Evolutionary conservation across 2,797 vertebrate genomes (phyloP), one percentile per base, ranked within the genome.

Genomic region (Xiphophorus birchmanni): DNA sequence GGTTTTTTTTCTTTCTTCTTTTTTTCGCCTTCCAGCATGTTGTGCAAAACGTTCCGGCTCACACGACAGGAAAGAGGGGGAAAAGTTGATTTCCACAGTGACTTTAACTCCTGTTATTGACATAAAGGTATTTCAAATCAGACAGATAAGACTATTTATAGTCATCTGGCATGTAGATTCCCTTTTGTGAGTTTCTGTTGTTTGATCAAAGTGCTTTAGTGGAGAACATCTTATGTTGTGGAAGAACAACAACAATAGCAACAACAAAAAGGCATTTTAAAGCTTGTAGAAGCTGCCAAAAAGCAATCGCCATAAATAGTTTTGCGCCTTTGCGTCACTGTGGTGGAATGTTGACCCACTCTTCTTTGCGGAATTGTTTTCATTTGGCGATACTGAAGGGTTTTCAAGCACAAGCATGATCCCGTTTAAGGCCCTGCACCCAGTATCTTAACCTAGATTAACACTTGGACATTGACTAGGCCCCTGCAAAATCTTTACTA

Each of bases 31-130:
- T 74, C 37, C 58, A 75, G n/a, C 63, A 79, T 84, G 79, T 79
- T 82, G 56, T 76, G 75, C 72, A 79, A 80, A 80, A 81, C 77
- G 80, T 80, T 82, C n/a, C 32, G 73, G 35, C 32, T 77, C 35
- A 75, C 73, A 87, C 13, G 44, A 29, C 63, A 3, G 71, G 74
- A 60, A 73, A 76, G 80, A 32, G 32, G 11, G 47, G 18, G 3
- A 58, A 47, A 88, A 76, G 29, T 17, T 42, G 5, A 44, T 42
- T 11, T 42, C 9, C 6, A 65, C 35, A 67, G 63, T 17, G 58
- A 35, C 32, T 63, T 3, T 8, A 8, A 17, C 15, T 18, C 15
- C n/a, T 65, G 29, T 3, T 10, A 23, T 40, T 37, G 6, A 18
- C 60, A 65, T 40, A 23, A 37, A 37, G 5, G 63, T 67, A 35